Conservation (phyloP, 37 sponge, comb jelly and placozoan genomes). For the Beroe ovata region DNA sequence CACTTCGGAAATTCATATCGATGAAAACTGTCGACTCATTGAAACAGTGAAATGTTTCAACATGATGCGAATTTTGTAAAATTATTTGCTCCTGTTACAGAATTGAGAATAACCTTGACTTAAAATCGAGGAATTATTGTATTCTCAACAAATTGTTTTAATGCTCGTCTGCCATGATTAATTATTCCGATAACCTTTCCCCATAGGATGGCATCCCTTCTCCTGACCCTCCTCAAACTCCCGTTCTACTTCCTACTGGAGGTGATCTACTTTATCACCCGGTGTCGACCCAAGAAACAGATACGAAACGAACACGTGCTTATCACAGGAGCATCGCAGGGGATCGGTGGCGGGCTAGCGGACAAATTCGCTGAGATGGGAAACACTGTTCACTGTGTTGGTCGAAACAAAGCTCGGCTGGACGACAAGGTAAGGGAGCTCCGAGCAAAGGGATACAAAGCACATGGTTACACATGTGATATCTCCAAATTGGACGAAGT, state of each 20-base stretch:
- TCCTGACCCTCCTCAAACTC: not conserved
- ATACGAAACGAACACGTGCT: not conserved
- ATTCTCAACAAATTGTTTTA: no score
- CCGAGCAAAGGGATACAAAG: not conserved
- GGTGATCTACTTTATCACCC: not conserved
- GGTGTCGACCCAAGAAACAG: not conserved
- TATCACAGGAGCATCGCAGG: conserved; percentile 10
- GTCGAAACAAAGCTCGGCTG: not conserved
- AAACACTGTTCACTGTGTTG: conserved; percentile 38
- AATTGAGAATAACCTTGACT: no score
- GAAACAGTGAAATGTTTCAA: not conserved
- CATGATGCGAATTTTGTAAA: no score
- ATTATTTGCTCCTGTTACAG: no score
- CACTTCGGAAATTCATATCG: not conserved
- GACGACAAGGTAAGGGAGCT: not conserved
- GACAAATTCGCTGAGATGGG: not conserved
- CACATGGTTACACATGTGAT: not conserved
- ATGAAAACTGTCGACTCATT: not conserved
- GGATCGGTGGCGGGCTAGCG: not conserved
- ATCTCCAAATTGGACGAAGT: not conserved
- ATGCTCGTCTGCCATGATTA: no score
- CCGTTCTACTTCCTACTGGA: conserved; percentile 10
- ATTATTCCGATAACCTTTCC: no score
- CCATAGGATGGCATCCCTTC: not conserved
- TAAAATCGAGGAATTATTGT: no score